Evolutionary conservation across 1,140 invertebrate genomes (phyloP).

Genomic region (Heterodera carotae): DNA sequence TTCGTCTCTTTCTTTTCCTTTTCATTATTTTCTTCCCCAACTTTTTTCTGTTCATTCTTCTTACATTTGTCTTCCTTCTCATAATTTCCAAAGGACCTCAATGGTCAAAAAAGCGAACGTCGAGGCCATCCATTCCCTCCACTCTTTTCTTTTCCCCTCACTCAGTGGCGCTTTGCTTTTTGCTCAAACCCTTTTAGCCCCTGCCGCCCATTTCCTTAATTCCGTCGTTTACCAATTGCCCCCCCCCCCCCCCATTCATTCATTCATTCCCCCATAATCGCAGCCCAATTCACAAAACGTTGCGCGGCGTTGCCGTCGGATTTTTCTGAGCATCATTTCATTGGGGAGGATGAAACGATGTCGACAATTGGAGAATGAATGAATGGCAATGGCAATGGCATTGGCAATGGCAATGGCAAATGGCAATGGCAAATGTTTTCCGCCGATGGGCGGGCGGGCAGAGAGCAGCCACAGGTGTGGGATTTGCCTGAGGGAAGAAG

Average conservation of each 20-base stretch:
- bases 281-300: background rate
- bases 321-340: background rate
- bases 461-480: background rate
- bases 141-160: background rate
- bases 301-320: background rate
- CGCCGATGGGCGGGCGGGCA: background rate
- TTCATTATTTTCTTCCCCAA: background rate
- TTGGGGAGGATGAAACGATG: no score
- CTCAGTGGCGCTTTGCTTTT: background rate
- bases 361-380: background rate
- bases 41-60: background rate
- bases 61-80: background rate
- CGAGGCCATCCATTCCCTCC: background rate
- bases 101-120: background rate
- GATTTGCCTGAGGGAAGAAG: background rate
- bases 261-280: background rate
- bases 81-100: background rate
- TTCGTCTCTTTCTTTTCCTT: background rate
- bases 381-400: no score
- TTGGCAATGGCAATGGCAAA: no score
- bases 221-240: background rate
- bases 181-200: background rate
- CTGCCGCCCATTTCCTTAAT: background rate
- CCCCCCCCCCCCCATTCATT: no score
- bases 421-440: background rate